A percentile compares a stretch with the other conserved stretches of the same genome.
Conservation (phyloP, 2,888 invertebrate genomes). For the Gymnoscelis rufifasciata region DNA sequence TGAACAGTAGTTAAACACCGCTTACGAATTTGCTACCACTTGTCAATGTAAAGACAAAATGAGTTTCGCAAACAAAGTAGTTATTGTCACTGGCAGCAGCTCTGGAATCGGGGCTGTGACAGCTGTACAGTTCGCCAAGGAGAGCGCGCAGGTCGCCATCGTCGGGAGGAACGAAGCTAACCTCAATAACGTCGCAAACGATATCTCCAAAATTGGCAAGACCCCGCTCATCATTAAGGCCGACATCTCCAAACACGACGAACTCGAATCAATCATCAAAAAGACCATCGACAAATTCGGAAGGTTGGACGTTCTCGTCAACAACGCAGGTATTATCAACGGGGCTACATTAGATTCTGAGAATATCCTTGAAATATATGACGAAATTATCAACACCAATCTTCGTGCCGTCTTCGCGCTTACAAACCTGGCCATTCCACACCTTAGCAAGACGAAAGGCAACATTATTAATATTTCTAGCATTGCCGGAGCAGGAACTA, state of each 20-base stretch:
- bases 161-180: slow-evolving; percentile 5
- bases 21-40: too few relatives aligned
- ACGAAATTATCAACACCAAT: slow-evolving; percentile 31
- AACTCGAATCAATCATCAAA: slow-evolving; percentile 27
- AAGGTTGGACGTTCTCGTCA: slow-evolving; percentile 35
- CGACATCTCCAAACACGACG: slow-evolving; percentile 26
- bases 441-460: slow-evolving; percentile 31
- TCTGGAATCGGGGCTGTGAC: not conserved
- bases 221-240: slow-evolving; percentile 6
- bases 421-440: slow-evolving; percentile 24
- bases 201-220: not conserved
- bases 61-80: slow-evolving; percentile 17
- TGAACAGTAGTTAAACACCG: too few relatives aligned
- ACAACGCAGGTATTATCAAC: slow-evolving; percentile 30
- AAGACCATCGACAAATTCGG: slow-evolving; percentile 32
- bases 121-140: not conserved
- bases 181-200: not conserved
- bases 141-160: slow-evolving; percentile 16
- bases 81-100: slow-evolving; percentile 5
- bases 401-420: slow-evolving; percentile 25
- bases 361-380: slow-evolving; percentile 24
- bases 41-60: too few relatives aligned
- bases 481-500: slow-evolving; percentile 12
- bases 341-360: slow-evolving; percentile 12
- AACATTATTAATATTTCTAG: slow-evolving; percentile 35